Evolutionary conservation across 2,113 vertebrate genomes (phyloP).

Genomic region (Speoplatyrhinus poulsoni): DNA sequence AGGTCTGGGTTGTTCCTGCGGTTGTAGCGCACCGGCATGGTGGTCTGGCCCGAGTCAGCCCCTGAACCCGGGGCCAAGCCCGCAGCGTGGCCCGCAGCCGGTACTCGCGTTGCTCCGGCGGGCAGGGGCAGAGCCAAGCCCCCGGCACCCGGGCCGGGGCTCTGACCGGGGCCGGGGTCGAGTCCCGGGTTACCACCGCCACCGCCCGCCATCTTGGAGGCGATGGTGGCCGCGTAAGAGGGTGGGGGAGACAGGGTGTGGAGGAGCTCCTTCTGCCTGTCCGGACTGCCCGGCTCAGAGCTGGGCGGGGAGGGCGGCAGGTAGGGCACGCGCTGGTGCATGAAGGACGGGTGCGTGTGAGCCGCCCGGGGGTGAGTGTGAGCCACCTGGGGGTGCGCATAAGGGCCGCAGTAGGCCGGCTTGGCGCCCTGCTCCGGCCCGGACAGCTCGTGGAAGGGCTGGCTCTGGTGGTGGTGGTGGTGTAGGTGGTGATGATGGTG

Average conservation of each 20-base stretch:
- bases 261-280: constrained; percentile 93
- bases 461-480: constrained; percentile 55
- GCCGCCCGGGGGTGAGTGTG: constrained; percentile 49
- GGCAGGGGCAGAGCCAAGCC: constrained; percentile 51
- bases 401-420: constrained; percentile 79
- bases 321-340: constrained; percentile 88
- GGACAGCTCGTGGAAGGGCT: constrained; percentile 64
- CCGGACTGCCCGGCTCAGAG: constrained; percentile 95
- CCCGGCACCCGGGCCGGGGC: constrained; percentile 50
- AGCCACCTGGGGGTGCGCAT: constrained; percentile 29
- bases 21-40: constrained; percentile 88
- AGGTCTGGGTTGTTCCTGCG: constrained; percentile 96
- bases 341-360: constrained; percentile 63
- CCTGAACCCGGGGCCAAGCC: constrained; percentile 73
- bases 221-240: constrained; percentile 94
- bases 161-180: constrained; percentile 31
- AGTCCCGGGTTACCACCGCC: constrained; percentile 65
- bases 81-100: constrained; percentile 56
- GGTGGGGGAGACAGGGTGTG: constrained; percentile 95
- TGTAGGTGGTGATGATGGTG: constrained; percentile 35
- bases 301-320: constrained; percentile 95
- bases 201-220: constrained; percentile 88
- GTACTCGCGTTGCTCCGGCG: constrained; percentile 30
- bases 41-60: constrained; percentile 69
- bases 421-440: constrained; percentile 86